Evolutionary conservation across 2,797 vertebrate species (phyloP).

Genomic region (Mus minutoides): DNA sequence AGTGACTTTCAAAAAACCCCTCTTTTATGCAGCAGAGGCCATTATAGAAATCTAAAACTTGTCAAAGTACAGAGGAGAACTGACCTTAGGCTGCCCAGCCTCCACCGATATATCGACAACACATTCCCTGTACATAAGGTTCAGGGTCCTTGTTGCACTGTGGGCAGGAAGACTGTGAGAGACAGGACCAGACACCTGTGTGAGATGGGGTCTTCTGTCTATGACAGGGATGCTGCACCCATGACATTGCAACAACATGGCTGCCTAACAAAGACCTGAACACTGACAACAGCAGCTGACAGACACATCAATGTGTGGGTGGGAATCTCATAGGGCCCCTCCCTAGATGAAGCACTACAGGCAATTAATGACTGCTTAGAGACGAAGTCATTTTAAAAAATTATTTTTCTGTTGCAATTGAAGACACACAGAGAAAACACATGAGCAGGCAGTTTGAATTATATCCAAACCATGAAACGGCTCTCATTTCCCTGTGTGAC

Average conservation of each 20-base stretch:
- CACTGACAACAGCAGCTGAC: neutral
- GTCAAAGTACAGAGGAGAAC: too few species aligned
- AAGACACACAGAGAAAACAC: neutral
- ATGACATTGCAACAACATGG: neutral
- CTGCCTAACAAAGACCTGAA: neutral
- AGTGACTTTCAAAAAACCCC: neutral
- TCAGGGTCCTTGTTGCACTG: neutral
- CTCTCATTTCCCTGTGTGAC: conserved; percentile 8
- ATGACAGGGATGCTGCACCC: neutral
- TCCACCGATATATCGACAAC: neutral
- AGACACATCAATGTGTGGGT: neutral
- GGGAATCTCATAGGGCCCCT: neutral
- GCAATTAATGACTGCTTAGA: neutral
- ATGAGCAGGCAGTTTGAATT: conserved; percentile 27
- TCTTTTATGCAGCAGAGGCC: neutral
- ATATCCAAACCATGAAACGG: neutral
- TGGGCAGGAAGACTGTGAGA: neutral
- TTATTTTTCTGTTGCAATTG: conserved; percentile 19
- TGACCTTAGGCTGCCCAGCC: neutral
- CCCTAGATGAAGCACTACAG: neutral
- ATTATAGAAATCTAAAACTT: neutral
- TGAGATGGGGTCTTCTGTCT: neutral
- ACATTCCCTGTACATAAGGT: neutral
- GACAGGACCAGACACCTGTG: too few species aligned
- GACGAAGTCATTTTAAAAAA: neutral